These are phyloP conservation scores for Formica selysi DNA, from an alignment of 1,140 invertebrate species.

Conservation along the genomic window DNA sequence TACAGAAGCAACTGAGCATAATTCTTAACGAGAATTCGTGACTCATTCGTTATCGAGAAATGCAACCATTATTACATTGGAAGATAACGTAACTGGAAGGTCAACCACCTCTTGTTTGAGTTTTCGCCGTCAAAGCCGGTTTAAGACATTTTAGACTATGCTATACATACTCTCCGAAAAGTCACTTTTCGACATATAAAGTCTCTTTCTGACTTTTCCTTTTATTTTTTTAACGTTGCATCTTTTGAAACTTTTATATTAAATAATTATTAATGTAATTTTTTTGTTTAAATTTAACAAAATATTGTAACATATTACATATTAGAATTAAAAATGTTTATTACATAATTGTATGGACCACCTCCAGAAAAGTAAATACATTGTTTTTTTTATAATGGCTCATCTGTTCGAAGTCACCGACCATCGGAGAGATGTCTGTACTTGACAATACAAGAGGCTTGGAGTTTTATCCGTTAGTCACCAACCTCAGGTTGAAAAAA, in stretches of 20 bases:
- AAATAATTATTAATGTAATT: background rate
- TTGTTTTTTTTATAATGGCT: no score
- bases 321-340: no score
- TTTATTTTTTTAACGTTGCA: background rate
- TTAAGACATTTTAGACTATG: background rate
- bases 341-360: no score
- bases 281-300: background rate
- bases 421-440: no score
- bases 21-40: slow-evolving; percentile 51
- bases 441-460: no score
- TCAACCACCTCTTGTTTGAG: slow-evolving; percentile 36
- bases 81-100: slow-evolving; percentile 60
- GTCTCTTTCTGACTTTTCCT: background rate
- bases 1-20: slow-evolving; percentile 7
- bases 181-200: background rate
- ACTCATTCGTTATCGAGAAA: slow-evolving; percentile 57
- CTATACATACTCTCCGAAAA: background rate
- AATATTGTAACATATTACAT: background rate
- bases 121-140: slow-evolving; percentile 32
- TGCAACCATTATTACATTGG: slow-evolving; percentile 41
- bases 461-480: no score
- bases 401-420: no score
- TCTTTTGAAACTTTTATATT: background rate
- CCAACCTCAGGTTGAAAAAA: no score
- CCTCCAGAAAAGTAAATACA: no score